A percentile compares a stretch with the other conserved stretches of the same genome.
These are phyloP conservation scores for Muscina levida DNA, from an alignment of 2,888 invertebrate genomes.

Conservation along the genomic window DNA sequence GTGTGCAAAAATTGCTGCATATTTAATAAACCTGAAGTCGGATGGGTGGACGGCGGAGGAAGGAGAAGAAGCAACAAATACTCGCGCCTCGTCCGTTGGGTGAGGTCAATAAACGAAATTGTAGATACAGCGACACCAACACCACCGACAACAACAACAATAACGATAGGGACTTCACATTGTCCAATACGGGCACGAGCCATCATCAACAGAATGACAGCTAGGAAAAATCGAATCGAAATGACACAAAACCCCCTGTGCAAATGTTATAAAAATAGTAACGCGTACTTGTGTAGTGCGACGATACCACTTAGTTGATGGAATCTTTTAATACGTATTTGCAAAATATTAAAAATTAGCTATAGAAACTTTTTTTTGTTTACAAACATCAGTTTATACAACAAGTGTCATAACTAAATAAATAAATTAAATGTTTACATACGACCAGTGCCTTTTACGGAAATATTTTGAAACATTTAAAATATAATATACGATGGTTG, in stretches of 20 bases:
- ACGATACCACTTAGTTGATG: background rate
- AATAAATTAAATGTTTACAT: slow-evolving; percentile 34
- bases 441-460: no score
- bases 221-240: background rate
- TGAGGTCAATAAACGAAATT: slow-evolving; percentile 64
- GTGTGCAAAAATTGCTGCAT: slow-evolving; percentile 44
- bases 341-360: no score
- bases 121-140: slow-evolving; percentile 33
- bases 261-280: background rate
- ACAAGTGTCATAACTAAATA: no score
- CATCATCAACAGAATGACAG: background rate
- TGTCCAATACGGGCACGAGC: no score
- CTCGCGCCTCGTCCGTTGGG: slow-evolving; percentile 32
- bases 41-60: background rate
- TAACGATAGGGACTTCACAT: no score
- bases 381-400: no score
- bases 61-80: background rate
- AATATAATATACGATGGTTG: no score
- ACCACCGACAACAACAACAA: slow-evolving; percentile 31
- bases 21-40: slow-evolving; percentile 35
- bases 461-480: no score
- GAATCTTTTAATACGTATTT: no score
- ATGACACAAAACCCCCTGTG: background rate
- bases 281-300: background rate
- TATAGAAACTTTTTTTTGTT: no score